phyloP scores from a whole-genome alignment of 1,140 invertebrate species.

The Eumaeus atala region DNA sequence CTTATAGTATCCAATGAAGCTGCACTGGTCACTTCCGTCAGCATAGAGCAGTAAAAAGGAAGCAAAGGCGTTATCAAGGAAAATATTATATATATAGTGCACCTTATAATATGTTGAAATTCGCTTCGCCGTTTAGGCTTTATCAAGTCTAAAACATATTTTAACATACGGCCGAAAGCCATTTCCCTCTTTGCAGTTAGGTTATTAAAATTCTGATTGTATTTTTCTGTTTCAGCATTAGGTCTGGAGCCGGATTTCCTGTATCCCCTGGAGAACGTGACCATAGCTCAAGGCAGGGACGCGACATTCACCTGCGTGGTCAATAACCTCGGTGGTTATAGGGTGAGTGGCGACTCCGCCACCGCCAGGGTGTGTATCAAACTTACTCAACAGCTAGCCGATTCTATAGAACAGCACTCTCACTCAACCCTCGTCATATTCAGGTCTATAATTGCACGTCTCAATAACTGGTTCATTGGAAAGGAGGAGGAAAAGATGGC shows the following conservation, averaged over 20 bases:
- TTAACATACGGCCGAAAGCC: no score
- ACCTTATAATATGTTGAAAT: no score
- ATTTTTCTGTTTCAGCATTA: slow-evolving; percentile 42
- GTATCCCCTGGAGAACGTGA: slow-evolving; percentile 89
- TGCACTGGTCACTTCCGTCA: no score
- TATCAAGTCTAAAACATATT: no score
- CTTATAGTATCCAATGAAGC: no score
- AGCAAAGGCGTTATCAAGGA: no score
- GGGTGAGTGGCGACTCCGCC: slow-evolving; percentile 92
- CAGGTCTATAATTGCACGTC: slow-evolving; percentile 51
- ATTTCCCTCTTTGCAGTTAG: no score
- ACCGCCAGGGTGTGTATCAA: slow-evolving; percentile 85
- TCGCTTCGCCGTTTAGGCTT: no score
- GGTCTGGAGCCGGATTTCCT: slow-evolving; percentile 89
- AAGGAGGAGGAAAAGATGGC: no score
- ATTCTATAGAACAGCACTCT: slow-evolving; percentile 56
- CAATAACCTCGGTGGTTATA: slow-evolving; percentile 92
- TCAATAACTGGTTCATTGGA: not conserved
- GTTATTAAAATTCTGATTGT: not conserved
- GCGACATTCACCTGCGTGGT: slow-evolving; percentile 93
- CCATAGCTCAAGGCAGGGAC: slow-evolving; percentile 88
- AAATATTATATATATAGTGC: no score
- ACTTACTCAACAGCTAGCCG: slow-evolving; percentile 65
- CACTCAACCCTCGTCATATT: slow-evolving; percentile 46
- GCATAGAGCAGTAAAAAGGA: no score